These are phyloP conservation scores for Prinia subflava DNA, from an alignment of 2,113 vertebrate species.

Conservation along the genomic window DNA sequence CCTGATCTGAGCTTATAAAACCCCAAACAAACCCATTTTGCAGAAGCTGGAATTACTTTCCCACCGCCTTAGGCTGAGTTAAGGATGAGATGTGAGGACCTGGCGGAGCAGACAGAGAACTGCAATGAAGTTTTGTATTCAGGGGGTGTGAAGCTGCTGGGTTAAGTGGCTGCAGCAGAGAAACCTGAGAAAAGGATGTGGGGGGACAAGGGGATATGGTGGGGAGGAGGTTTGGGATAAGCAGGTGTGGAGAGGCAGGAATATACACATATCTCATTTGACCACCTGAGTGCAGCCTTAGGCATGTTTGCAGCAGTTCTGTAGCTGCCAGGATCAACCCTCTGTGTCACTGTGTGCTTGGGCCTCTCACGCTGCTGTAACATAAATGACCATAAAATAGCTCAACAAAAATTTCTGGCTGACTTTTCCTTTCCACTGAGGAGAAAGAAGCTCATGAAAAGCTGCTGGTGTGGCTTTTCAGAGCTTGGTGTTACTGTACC, in stretches of 20 bases:
- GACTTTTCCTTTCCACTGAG: not conserved
- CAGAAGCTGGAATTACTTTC: not conserved
- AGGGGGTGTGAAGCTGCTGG: not conserved
- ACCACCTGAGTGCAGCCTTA: not conserved
- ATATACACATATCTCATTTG: not conserved
- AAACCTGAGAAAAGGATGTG: not conserved
- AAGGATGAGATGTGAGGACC: not conserved
- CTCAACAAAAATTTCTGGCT: not conserved
- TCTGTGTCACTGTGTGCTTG: not conserved
- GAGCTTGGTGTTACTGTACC: not conserved
- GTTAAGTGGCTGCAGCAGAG: not conserved
- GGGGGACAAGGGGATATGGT: rapidly evolving
- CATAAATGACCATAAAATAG: not conserved
- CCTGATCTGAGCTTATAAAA: not conserved
- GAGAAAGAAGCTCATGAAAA: not conserved
- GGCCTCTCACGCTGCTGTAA: not conserved
- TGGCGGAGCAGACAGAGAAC: not conserved
- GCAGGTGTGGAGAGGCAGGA: not conserved
- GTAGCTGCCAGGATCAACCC: not conserved
- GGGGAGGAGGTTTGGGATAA: not conserved
- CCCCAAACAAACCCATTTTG: not conserved
- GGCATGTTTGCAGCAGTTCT: not conserved
- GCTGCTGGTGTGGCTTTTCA: not conserved
- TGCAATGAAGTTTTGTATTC: not conserved
- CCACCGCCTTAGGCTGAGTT: not conserved